Conservation (phyloP, 1,140 invertebrate species). For the Copidosoma floridanum region DNA sequence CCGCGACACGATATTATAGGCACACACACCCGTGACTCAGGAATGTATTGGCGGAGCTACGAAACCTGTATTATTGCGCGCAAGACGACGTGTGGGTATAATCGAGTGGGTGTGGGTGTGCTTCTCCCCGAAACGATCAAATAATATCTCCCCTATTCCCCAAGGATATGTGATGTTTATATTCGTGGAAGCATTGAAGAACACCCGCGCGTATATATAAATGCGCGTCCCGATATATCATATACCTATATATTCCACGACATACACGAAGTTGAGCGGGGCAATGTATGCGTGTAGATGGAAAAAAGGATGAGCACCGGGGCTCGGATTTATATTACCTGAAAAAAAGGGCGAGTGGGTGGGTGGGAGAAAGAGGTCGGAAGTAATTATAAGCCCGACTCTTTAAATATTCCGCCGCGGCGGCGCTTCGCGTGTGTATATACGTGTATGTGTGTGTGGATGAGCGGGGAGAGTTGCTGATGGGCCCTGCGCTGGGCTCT, state of each 20-base stretch:
- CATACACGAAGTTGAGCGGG: no score
- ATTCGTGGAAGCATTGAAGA: constrained; percentile 23
- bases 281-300: no score
- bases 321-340: constrained; percentile 16
- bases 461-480: no score
- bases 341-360: background rate
- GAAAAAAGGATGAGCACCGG: no score
- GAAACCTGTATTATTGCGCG: constrained; percentile 33
- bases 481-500: constrained; percentile 27
- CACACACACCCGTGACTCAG: no score
- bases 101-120: background rate
- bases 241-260: no score
- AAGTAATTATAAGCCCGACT: constrained; percentile 51
- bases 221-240: no score
- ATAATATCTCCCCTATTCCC: constrained; percentile 27
- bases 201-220: background rate
- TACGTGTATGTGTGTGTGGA: no score
- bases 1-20: no score
- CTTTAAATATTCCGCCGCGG: constrained; percentile 37
- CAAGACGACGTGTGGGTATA: background rate
- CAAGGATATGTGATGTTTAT: constrained; percentile 25
- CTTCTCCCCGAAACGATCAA: constrained; percentile 17
- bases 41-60: constrained; percentile 31
- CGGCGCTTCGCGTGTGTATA: no score
- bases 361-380: constrained; percentile 35